Evolutionary conservation across 2,797 vertebrate species (phyloP).

Genomic region (Betta splendens): DNA sequence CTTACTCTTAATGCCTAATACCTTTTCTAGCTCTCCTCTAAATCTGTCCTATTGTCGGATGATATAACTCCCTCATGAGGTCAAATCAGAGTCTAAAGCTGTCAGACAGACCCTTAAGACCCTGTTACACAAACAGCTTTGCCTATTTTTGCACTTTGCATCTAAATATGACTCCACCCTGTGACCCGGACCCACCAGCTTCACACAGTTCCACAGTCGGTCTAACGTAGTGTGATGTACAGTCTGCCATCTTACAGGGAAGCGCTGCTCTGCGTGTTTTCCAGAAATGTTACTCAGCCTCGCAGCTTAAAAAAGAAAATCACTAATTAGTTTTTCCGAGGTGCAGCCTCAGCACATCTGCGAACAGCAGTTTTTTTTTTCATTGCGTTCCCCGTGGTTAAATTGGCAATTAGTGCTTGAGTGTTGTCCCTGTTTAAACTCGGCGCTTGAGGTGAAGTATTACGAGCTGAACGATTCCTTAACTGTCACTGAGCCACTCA

Average conservation of each 20-base stretch:
- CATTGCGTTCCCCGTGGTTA: background rate
- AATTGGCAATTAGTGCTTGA: background rate
- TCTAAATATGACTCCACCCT: conserved; percentile 45
- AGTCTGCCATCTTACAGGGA: background rate
- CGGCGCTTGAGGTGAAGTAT: conserved; percentile 25
- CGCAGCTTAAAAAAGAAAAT: too few relatives aligned
- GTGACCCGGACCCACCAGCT: conserved; percentile 12
- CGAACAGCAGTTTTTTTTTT: too few relatives aligned
- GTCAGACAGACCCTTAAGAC: conserved; percentile 17
- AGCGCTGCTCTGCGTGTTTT: conserved; percentile 1
- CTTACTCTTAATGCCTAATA: conserved; percentile 7
- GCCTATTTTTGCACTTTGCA: conserved; percentile 59
- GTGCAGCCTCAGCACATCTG: too few relatives aligned
- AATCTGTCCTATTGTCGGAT: background rate
- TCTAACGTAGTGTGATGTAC: background rate
- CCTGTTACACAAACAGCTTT: conserved; percentile 62
- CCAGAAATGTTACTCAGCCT: background rate
- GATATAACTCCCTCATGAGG: conserved; percentile 36
- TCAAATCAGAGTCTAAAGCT: conserved; percentile 33
- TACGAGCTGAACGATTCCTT: conserved; percentile 46
- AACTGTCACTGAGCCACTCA: conserved; percentile 31
- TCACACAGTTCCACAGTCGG: conserved; percentile 27
- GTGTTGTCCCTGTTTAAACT: background rate
- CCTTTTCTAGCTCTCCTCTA: conserved; percentile 1
- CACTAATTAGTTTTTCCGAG: too few relatives aligned